Evolutionary conservation across 2,113 vertebrate species (phyloP).

Genomic region (Cyprinodon brontotheroides): DNA sequence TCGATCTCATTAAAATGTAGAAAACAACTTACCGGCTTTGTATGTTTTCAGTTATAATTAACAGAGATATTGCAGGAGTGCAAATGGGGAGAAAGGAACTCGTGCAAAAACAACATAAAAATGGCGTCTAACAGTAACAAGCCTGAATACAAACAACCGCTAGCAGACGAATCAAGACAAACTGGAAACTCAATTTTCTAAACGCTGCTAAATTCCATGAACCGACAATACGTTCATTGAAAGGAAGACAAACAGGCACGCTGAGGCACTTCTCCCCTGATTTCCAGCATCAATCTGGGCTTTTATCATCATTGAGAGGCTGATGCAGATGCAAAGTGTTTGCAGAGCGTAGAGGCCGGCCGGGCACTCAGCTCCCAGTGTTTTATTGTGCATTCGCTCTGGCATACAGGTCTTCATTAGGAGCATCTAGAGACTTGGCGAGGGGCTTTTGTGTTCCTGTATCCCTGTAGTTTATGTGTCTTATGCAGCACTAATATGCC

Average conservation of each 20-base stretch:
- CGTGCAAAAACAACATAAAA: constrained; percentile 43
- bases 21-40: background rate
- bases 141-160: background rate
- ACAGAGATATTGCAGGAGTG: background rate
- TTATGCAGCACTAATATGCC: constrained; percentile 78
- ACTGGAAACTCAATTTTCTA: constrained; percentile 25
- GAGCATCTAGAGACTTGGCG: constrained; percentile 59
- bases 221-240: constrained; percentile 34
- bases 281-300: constrained; percentile 47
- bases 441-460: constrained; percentile 75
- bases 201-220: constrained; percentile 43
- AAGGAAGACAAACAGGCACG: constrained; percentile 27
- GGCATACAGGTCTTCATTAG: constrained; percentile 80
- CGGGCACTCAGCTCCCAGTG: constrained; percentile 26
- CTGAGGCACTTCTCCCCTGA: constrained; percentile 42
- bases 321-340: constrained; percentile 64
- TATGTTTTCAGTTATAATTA: background rate
- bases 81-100: constrained; percentile 7
- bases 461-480: constrained; percentile 80
- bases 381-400: constrained; percentile 64
- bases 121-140: constrained; percentile 11
- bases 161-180: constrained; percentile 26
- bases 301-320: constrained; percentile 55
- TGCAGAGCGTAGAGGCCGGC: constrained; percentile 28
- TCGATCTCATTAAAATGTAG: background rate